Percentiles rank a stretch among this genome's conserved stretches.
Conservation (phyloP, 1,140 invertebrate genomes). For the Drosophila cardini region DNA sequence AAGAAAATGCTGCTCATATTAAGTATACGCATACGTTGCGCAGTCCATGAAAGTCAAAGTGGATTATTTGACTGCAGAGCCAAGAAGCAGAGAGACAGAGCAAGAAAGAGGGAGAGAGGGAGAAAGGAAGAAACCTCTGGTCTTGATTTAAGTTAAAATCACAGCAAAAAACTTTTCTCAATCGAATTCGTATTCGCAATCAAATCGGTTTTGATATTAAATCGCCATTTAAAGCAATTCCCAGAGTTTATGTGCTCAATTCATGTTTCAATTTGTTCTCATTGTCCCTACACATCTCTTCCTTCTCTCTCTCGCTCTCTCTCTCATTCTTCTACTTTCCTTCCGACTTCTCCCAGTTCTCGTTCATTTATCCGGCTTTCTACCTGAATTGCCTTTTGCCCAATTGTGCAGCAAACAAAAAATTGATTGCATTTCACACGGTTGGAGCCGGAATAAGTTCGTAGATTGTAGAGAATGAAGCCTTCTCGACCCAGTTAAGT, state of each 20-base stretch:
- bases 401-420: conserved; percentile 55
- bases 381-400: conserved; percentile 32
- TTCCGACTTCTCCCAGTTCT: neutral
- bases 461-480: conserved; percentile 9
- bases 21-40: conserved; percentile 22
- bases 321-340: neutral
- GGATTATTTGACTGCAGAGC: conserved; percentile 19
- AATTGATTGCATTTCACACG: conserved; percentile 58
- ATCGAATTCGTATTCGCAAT: neutral
- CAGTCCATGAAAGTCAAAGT: conserved; percentile 17
- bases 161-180: conserved; percentile 1
- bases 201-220: conserved; percentile 10
- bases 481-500: conserved; percentile 51
- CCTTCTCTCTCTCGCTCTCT: neutral
- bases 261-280: conserved; percentile 35
- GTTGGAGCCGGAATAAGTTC: conserved; percentile 15
- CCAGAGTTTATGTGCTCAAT: conserved; percentile 39
- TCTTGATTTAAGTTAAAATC: neutral
- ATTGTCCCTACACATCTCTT: neutral
- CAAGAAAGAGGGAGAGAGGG: neutral
- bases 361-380: conserved; percentile 7
- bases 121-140: neutral
- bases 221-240: conserved; percentile 42
- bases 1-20: neutral
- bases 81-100: neutral